Evolutionary conservation across 2,888 invertebrate species (phyloP).

Genomic region (Ennomos erosarius): DNA sequence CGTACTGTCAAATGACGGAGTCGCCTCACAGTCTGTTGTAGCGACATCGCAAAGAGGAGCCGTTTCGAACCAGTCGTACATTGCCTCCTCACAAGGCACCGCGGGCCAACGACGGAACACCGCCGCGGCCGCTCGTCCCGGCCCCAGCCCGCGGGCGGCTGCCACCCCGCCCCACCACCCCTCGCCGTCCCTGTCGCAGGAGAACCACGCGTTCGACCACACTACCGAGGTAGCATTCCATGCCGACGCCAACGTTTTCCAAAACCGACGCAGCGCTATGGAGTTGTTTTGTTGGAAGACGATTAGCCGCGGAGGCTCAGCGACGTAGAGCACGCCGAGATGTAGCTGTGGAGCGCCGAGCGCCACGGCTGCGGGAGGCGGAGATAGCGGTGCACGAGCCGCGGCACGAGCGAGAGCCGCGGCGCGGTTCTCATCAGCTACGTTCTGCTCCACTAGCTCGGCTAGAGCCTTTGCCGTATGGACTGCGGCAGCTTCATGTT

Average conservation of each 20-base stretch:
- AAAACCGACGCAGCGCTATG: conserved; percentile 80
- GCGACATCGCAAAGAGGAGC: conserved; percentile 66
- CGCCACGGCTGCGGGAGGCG: conserved; percentile 77
- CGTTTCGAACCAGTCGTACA: conserved; percentile 88
- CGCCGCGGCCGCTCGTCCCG: conserved; percentile 85
- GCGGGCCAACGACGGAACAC: conserved; percentile 86
- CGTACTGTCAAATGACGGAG: conserved; percentile 52
- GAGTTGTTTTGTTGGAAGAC: conserved; percentile 82
- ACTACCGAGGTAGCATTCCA: conserved; percentile 78
- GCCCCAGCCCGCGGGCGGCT: conserved; percentile 71
- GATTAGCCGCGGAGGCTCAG: conserved; percentile 68
- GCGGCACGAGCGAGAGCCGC: conserved; percentile 75
- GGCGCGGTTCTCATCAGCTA: conserved; percentile 70
- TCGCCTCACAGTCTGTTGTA: conserved; percentile 73
- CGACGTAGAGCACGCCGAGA: conserved; percentile 77
- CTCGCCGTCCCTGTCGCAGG: conserved; percentile 67
- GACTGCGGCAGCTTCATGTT: conserved; percentile 73
- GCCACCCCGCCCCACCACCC: conserved; percentile 80
- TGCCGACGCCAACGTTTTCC: conserved; percentile 80
- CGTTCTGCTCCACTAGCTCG: conserved; percentile 75
- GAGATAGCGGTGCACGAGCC: conserved; percentile 69
- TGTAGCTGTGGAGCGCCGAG: conserved; percentile 81
- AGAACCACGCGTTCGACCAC: conserved; percentile 80
- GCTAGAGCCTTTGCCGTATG: conserved; percentile 78
- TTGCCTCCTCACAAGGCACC: conserved; percentile 89